These are phyloP conservation scores for Suricata suricatta DNA, from an alignment of 2,113 vertebrate genomes.

Conservation along the genomic window DNA sequence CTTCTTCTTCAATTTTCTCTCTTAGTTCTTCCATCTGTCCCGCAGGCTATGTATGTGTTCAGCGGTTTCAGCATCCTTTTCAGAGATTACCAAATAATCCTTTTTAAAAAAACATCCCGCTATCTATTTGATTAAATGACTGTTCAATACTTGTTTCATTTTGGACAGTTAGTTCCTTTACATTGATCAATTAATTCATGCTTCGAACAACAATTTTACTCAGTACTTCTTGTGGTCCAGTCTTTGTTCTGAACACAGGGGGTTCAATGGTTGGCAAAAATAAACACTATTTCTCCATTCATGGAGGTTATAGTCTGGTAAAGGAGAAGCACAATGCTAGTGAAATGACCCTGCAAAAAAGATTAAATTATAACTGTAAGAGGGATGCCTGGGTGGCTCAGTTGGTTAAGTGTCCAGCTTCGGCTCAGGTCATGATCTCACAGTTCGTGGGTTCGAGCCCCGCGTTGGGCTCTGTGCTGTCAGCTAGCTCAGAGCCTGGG, in stretches of 20 bases:
- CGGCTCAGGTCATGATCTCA: too few species aligned
- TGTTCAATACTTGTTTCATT: not conserved
- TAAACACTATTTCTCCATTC: not conserved
- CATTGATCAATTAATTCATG: not conserved
- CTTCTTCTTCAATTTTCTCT: slow-evolving; percentile 26
- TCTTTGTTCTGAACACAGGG: not conserved
- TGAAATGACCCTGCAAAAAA: not conserved
- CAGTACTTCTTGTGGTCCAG: not conserved
- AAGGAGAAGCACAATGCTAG: not conserved
- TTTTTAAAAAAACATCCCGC: not conserved
- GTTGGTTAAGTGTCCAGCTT: too few species aligned
- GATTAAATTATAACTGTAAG: not conserved
- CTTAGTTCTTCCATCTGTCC: slow-evolving; percentile 36
- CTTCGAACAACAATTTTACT: not conserved
- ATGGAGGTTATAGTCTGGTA: not conserved
- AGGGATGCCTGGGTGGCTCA: too few species aligned
- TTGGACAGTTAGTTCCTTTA: not conserved
- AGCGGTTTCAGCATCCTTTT: slow-evolving; percentile 11
- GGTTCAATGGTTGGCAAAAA: slow-evolving; percentile 11
- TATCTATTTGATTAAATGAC: not conserved
- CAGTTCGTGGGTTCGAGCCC: too few species aligned
- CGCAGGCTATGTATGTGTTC: not conserved
- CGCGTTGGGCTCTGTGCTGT: too few species aligned
- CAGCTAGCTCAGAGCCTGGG: too few species aligned
- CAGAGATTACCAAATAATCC: not conserved